Evolutionary conservation across 2,888 invertebrate genomes (phyloP).

Genomic region (Drosophila macrothrix): DNA sequence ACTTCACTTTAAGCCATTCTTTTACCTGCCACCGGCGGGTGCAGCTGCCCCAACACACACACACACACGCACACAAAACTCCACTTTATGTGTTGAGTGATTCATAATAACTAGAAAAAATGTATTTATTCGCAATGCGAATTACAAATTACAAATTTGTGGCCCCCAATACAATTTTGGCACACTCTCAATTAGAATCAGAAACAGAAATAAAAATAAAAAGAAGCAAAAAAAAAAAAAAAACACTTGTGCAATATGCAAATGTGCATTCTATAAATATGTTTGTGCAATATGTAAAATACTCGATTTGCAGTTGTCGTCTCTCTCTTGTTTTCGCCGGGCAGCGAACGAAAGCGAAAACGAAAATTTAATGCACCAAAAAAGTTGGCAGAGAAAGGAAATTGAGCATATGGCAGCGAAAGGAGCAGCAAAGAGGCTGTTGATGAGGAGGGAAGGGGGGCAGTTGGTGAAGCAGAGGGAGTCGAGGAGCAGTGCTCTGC

Average conservation of each 20-base stretch:
- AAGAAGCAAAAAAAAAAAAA: conserved; percentile 7
- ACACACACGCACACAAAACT: conserved; percentile 1
- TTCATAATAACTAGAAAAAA: conserved; percentile 53
- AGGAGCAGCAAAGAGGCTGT: conserved; percentile 15
- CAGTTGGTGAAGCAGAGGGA: background rate
- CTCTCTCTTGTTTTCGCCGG: conserved; percentile 12
- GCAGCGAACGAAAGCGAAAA: conserved; percentile 56
- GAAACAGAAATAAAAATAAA: conserved; percentile 1
- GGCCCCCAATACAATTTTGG: conserved; percentile 59
- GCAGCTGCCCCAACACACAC: conserved; percentile 58
- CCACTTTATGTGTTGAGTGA: conserved; percentile 48
- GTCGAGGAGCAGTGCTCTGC: background rate
- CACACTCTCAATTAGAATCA: conserved; percentile 54
- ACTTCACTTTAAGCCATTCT: conserved; percentile 67
- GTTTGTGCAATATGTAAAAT: conserved; percentile 57
- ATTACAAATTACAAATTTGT: conserved; percentile 28
- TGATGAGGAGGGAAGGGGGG: conserved; percentile 14
- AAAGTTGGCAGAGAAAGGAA: conserved; percentile 42
- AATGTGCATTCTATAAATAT: conserved; percentile 71
- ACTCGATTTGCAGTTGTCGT: conserved; percentile 46
- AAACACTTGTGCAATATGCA: conserved; percentile 43
- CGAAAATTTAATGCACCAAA: conserved; percentile 33
- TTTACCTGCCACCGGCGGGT: conserved; percentile 48
- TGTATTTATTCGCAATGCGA: conserved; percentile 23
- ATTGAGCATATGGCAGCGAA: conserved; percentile 23